Evolutionary conservation across 2,113 vertebrate species (phyloP).

Genomic region (Psilopsiagon aurifrons): DNA sequence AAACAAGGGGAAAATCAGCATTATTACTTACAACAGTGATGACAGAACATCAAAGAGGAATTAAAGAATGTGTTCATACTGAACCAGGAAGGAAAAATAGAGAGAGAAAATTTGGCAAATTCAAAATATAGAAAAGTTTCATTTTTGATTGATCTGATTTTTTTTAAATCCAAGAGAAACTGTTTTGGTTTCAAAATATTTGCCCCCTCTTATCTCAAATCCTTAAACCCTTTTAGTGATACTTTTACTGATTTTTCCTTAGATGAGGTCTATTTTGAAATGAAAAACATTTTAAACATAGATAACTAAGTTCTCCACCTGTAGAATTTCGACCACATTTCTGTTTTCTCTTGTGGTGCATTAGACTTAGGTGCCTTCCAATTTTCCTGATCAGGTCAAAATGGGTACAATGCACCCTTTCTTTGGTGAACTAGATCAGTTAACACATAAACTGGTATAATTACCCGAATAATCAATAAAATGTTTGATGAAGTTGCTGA

Average conservation of each 20-base stretch:
- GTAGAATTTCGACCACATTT: not conserved
- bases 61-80: not conserved
- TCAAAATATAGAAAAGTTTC: not conserved
- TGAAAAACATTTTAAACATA: not conserved
- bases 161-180: not conserved
- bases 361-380: not conserved
- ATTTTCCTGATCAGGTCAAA: not conserved
- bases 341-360: not conserved
- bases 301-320: not conserved
- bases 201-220: fast-evolving
- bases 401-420: not conserved
- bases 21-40: not conserved
- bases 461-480: not conserved
- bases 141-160: not conserved
- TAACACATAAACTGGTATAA: not conserved
- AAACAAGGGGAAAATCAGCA: not conserved
- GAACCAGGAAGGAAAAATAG: not conserved
- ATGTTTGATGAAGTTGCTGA: not conserved
- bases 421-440: not conserved
- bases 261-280: not conserved
- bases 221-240: not conserved
- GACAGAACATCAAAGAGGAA: not conserved
- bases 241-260: not conserved
- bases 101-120: not conserved
- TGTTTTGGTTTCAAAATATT: not conserved